These are phyloP conservation scores for Littorina saxatilis DNA, from an alignment of 1,140 invertebrate genomes.

Conservation along the genomic window DNA sequence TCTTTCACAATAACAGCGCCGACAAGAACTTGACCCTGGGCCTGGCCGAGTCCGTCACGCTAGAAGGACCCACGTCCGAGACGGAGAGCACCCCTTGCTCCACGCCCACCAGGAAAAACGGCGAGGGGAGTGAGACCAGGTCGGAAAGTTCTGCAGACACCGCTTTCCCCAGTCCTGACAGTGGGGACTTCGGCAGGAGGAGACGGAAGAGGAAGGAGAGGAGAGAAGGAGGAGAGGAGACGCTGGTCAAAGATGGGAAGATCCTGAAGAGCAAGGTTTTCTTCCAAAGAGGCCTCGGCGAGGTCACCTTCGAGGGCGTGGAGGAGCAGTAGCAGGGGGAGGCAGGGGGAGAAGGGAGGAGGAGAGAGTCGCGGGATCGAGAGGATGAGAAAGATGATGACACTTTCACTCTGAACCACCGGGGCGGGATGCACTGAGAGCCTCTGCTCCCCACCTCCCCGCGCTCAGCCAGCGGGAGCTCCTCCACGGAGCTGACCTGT, in stretches of 20 bases:
- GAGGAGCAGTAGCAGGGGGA: neutral
- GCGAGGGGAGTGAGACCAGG: neutral
- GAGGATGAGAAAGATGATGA: neutral
- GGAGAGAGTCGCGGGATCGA: no score
- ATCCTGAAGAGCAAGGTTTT: no score
- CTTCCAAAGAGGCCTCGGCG: no score
- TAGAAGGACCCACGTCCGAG: neutral
- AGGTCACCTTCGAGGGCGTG: no score
- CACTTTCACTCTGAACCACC: neutral
- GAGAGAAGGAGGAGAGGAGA: neutral
- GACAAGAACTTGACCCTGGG: conserved; percentile 27
- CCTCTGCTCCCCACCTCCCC: conserved; percentile 8
- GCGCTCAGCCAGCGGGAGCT: neutral
- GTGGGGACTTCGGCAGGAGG: neutral
- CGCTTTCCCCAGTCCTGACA: no score
- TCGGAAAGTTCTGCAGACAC: no score
- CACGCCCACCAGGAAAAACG: neutral
- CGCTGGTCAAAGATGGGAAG: no score
- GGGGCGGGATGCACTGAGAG: neutral
- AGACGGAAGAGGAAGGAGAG: neutral
- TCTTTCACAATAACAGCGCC: conserved; percentile 20
- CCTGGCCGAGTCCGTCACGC: conserved; percentile 5
- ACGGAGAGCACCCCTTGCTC: neutral
- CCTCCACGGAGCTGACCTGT: conserved; percentile 31
- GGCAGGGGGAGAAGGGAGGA: neutral